Percentiles rank a stretch among this genome's conserved stretches.
Evolutionary conservation across 2,113 vertebrate genomes (phyloP).

Genomic region (Ibidorhyncha struthersii): DNA sequence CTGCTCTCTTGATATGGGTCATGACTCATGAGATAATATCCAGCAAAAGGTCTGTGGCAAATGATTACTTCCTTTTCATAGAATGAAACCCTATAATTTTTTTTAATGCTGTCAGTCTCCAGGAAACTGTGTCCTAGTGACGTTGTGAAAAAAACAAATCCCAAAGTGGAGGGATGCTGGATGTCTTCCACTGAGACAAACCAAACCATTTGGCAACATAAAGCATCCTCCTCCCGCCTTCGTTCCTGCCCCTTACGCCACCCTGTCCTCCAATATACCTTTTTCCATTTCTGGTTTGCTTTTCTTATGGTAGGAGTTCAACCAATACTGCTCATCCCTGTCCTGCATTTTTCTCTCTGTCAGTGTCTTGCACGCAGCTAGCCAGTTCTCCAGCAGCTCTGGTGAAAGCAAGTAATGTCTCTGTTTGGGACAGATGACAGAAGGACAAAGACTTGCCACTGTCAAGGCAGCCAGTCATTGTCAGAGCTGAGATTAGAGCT

Average conservation of each 20-base stretch:
- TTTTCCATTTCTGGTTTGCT: background rate
- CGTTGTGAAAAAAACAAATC: background rate
- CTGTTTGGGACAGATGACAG: background rate
- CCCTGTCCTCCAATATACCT: background rate
- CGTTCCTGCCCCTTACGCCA: background rate
- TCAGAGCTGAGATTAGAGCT: background rate
- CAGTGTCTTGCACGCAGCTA: background rate
- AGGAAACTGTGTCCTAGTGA: constrained; percentile 2
- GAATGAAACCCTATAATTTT: constrained; percentile 21
- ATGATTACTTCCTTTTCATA: constrained; percentile 46
- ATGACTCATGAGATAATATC: constrained; percentile 63
- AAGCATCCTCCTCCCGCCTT: background rate
- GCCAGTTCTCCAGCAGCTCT: background rate
- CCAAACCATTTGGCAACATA: background rate
- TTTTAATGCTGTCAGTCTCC: constrained; percentile 29
- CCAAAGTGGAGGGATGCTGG: background rate
- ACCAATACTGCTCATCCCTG: background rate
- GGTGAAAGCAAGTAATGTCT: background rate
- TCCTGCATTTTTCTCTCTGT: background rate
- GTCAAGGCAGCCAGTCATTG: background rate
- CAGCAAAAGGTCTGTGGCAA: constrained; percentile 54
- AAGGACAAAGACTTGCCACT: background rate
- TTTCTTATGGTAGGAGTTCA: background rate
- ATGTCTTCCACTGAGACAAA: background rate
- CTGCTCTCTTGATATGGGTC: constrained; percentile 55